Evolutionary conservation across 1,140 invertebrate species (phyloP).

Genomic region (Cyclina sinensis): DNA sequence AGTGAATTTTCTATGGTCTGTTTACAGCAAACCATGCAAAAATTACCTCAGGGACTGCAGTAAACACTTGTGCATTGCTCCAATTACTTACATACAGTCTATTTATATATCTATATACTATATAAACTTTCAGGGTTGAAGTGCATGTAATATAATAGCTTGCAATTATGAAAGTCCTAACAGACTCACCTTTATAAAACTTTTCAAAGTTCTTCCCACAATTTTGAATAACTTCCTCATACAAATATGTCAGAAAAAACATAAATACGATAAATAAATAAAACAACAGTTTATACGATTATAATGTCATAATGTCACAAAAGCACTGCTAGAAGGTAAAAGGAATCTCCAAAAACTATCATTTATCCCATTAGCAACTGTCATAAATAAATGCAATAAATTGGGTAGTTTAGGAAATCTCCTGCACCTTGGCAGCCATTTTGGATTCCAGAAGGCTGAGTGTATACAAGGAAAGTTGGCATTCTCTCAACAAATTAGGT

Average conservation of each 20-base stretch:
- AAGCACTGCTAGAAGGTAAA: background rate
- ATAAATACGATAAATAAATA: background rate
- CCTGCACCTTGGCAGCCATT: slow-evolving; percentile 26
- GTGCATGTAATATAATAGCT: background rate
- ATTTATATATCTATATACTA: too few species aligned
- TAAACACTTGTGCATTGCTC: too few species aligned
- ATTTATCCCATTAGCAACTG: background rate
- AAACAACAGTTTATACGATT: background rate
- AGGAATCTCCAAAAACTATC: background rate
- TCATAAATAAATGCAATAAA: slow-evolving; percentile 22
- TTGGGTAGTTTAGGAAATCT: background rate
- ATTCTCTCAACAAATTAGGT: slow-evolving; percentile 22
- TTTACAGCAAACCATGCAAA: too few species aligned
- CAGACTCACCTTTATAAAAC: slow-evolving; percentile 3
- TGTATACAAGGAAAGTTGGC: slow-evolving; percentile 19
- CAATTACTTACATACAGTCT: too few species aligned
- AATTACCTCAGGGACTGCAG: too few species aligned
- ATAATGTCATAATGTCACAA: slow-evolving; percentile 1
- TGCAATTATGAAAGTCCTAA: too few species aligned
- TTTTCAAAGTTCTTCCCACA: background rate
- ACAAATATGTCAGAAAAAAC: background rate
- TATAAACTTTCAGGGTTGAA: too few species aligned
- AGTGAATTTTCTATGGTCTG: too few species aligned
- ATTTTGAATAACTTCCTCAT: slow-evolving; percentile 15
- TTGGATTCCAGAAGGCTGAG: slow-evolving; percentile 53